phyloP scores from a whole-genome alignment of 2,113 vertebrate genomes.

The Anser cygnoides region DNA sequence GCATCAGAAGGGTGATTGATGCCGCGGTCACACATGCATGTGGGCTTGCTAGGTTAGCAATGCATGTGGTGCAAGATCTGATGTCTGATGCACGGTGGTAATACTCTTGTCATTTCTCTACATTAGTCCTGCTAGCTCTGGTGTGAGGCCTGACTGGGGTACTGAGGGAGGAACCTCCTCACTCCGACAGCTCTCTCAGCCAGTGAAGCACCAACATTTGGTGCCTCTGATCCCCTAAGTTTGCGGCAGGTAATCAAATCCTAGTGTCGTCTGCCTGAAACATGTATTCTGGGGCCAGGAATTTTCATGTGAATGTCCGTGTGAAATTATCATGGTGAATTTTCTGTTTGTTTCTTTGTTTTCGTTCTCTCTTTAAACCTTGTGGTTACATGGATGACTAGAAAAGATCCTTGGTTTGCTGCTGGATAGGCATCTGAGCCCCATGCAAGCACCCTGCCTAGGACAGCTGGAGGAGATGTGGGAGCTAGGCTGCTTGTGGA shows the following conservation, averaged over 20 bases:
- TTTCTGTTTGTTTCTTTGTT: neutral
- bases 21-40: rapidly evolving
- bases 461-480: neutral
- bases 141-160: neutral
- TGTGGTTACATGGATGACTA: neutral
- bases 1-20: neutral
- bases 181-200: neutral
- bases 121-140: neutral
- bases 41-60: neutral
- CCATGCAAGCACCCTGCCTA: neutral
- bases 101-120: neutral
- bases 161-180: neutral
- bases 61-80: neutral
- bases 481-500: neutral
- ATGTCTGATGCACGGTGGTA: neutral
- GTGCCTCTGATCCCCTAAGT: neutral
- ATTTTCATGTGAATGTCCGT: neutral
- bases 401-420: neutral
- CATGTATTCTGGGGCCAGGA: neutral
- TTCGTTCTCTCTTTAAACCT: neutral
- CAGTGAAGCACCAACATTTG: neutral
- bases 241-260: neutral
- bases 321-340: neutral
- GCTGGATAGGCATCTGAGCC: neutral
- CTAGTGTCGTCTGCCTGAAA: neutral